Conservation (phyloP, 2,113 vertebrate genomes). For the Hyperopisus bebe region DNA sequence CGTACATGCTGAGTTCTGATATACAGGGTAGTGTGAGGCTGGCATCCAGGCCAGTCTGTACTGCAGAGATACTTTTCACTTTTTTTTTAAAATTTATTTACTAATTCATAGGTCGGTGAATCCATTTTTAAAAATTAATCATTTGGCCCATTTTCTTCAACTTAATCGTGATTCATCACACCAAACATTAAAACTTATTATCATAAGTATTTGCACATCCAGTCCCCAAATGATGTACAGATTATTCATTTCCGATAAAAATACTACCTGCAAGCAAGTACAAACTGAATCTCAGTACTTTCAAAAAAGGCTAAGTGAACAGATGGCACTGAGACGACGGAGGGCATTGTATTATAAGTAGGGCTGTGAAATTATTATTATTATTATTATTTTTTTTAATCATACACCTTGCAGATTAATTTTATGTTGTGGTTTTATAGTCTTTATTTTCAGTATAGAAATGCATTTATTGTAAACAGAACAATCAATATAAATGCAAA, state of each 20-base stretch:
- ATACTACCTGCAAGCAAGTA: neutral
- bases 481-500: neutral
- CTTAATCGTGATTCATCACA: neutral
- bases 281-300: neutral
- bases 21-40: neutral
- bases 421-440: neutral
- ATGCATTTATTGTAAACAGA: neutral
- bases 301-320: neutral
- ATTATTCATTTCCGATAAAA: neutral
- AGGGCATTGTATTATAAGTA: neutral
- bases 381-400: no score
- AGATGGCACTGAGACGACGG: neutral
- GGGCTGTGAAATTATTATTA: neutral
- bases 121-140: neutral
- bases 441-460: neutral
- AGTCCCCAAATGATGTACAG: neutral
- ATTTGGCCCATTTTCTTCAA: neutral
- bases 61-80: neutral
- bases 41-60: neutral
- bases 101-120: neutral
- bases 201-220: neutral
- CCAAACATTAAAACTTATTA: neutral
- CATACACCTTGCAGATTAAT: neutral
- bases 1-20: neutral
- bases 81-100: neutral